These are phyloP conservation scores for Phragmatobia fuliginosa DNA, from an alignment of 2,888 invertebrate genomes.

Conservation along the genomic window DNA sequence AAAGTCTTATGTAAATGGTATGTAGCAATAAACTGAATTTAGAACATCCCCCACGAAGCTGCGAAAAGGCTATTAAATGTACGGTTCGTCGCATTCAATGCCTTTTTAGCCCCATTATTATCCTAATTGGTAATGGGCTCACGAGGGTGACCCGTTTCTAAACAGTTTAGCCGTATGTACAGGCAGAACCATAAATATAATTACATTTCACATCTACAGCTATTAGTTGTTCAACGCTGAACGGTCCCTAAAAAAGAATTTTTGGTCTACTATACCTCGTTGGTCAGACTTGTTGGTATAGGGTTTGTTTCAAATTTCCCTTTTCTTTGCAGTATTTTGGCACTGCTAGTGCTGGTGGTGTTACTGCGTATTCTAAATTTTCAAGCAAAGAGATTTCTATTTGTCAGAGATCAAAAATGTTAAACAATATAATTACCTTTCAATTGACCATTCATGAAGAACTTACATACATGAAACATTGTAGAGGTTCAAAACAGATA, in stretches of 20 bases:
- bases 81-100: background rate
- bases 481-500: too few relatives aligned
- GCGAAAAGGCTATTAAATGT: background rate
- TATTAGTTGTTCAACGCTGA: too few relatives aligned
- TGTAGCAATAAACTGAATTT: background rate
- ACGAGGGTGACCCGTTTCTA: background rate
- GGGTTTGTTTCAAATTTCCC: too few relatives aligned
- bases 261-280: too few relatives aligned
- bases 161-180: background rate
- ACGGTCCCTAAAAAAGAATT: too few relatives aligned
- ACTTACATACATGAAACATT: background rate
- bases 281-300: too few relatives aligned
- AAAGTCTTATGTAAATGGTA: background rate
- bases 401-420: too few relatives aligned
- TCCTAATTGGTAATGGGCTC: conserved; percentile 4
- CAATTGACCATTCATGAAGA: background rate
- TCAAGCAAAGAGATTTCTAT: background rate
- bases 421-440: background rate
- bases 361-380: background rate
- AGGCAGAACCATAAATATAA: background rate
- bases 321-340: background rate
- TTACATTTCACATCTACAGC: background rate
- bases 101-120: conserved; percentile 1
- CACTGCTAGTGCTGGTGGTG: background rate
- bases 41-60: background rate